Evolutionary conservation across 2,113 vertebrate genomes (phyloP).

Genomic region (Cinclus cinclus): DNA sequence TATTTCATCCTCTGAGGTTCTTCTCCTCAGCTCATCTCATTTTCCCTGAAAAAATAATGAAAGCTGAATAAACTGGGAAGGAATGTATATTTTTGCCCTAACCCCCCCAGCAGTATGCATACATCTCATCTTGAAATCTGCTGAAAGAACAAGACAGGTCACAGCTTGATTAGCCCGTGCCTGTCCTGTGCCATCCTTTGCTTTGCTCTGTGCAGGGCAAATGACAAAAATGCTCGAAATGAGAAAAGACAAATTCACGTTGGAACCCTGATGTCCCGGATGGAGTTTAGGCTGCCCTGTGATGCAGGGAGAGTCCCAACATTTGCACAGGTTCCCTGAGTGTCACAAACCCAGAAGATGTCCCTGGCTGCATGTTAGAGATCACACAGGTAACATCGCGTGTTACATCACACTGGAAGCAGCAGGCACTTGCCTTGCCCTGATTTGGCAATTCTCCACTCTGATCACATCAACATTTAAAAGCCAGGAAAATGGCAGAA

Average conservation of each 20-base stretch:
- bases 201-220: not conserved
- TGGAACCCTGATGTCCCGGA: not conserved
- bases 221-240: not conserved
- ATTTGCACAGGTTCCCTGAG: not conserved
- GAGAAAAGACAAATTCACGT: not conserved
- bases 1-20: not conserved
- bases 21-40: not conserved
- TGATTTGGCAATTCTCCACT: not conserved
- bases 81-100: not conserved
- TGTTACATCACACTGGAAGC: not conserved
- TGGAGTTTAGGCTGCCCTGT: not conserved
- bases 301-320: not conserved
- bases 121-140: not conserved
- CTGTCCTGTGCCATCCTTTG: not conserved
- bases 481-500: not conserved
- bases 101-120: not conserved
- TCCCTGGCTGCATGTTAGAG: fast-evolving
- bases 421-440: not conserved
- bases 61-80: not conserved
- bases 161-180: not conserved
- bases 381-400: too few relatives aligned
- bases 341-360: not conserved
- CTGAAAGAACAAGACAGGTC: not conserved
- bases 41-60: not conserved
- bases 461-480: fast-evolving